Percentiles rank a stretch among this genome's conserved stretches.
Conservation (phyloP, 2,113 vertebrate genomes). For the Vidua chalybeata region DNA sequence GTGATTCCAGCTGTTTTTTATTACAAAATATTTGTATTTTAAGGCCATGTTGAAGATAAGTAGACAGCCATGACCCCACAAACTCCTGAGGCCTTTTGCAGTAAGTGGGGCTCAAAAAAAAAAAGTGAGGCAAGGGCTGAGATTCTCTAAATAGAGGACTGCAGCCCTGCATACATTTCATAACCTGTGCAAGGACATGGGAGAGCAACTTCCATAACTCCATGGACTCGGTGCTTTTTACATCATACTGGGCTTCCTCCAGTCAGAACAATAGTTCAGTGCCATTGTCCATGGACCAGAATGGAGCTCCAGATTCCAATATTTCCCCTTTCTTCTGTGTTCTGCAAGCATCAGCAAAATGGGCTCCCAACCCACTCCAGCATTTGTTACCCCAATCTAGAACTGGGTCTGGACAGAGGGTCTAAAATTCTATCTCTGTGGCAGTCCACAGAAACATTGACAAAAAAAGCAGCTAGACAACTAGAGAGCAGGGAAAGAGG, state of each 20-base stretch:
- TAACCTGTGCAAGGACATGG: not conserved
- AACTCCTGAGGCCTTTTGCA: not conserved
- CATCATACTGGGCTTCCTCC: not conserved
- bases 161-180: not conserved
- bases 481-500: not conserved
- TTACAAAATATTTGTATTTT: slow-evolving; percentile 34
- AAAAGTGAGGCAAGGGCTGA: not conserved
- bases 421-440: not conserved
- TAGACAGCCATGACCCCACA: not conserved
- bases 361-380: not conserved
- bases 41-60: not conserved
- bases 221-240: not conserved
- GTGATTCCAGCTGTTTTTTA: not conserved
- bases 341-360: not conserved
- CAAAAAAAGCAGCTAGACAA: not conserved
- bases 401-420: not conserved
- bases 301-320: not conserved
- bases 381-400: not conserved
- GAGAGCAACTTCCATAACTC: not conserved
- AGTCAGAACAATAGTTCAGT: not conserved
- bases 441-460: not conserved
- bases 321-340: not conserved
- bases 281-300: not conserved
- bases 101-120: not conserved
- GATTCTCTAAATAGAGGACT: not conserved